Base-by-base conservation (phyloP, 2,888 invertebrate genomes). In the Acleris literana region DNA sequence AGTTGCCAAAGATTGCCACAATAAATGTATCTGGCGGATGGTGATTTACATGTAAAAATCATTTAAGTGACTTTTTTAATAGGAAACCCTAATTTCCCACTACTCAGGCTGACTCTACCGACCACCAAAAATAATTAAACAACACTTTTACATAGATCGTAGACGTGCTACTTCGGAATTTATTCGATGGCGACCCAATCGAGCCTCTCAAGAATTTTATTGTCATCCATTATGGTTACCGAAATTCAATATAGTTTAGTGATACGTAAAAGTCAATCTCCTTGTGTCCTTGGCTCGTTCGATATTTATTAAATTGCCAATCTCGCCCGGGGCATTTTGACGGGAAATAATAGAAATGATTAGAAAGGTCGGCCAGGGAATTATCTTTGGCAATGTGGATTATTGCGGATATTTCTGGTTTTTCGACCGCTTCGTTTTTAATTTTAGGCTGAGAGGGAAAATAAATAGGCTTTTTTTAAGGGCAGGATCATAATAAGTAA, bases 261-360 rank as follows among this genome's bases (percentile, higher is more conserved):
- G 66, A 66, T 57, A 52, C 66, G 66, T 65, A 62, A 66, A 66
- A 62, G 66, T 66, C 62, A 66, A 66, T 66, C 62, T 57, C 61
- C 49, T 55, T 56, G 65, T 61, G 65, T 60, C 60, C 65, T 48
- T 59, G 33, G 61, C 56, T 66, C 61, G 46, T 66, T 66, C 61
- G 46, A 57, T 57, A 48, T 62, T 57, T 62, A 62, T 66, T 57
- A 61, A 66, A 66, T 66, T 62, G 66, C 52, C 66, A 62, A 66
- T 62, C 56, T 66, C 52, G 61, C 55, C 17, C 20, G 17, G 29
- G 51, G 56, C 56, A 65, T 61, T 65, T 65, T 59, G 55, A 52
- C 29, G 60, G 48, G 51, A 46, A n/a, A n/a, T n/a, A n/a, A n/a
- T n/a, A n/a, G 51, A 56, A 55, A 65, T 59, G 22, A 59, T 65